Evolutionary conservation across 2,888 invertebrate species (phyloP).

Genomic region (Spilosoma lubricipeda): DNA sequence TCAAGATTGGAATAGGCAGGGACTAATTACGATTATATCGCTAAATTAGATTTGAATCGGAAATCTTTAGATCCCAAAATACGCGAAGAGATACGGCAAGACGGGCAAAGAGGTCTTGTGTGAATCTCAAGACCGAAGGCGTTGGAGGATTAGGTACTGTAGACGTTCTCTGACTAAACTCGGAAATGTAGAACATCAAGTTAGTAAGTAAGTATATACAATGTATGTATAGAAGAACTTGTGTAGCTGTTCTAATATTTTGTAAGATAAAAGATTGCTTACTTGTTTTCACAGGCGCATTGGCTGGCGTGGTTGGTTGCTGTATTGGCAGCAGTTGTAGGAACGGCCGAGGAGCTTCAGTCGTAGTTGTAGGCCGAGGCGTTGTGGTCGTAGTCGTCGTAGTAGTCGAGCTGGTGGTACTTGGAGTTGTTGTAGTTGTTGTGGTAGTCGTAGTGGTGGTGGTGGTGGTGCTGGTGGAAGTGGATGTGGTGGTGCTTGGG

Average conservation of each 20-base stretch:
- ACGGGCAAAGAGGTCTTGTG: too few species aligned
- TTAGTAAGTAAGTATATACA: not conserved
- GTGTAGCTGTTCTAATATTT: not conserved
- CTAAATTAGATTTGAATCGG: too few species aligned
- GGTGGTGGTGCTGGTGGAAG: constrained; percentile 69
- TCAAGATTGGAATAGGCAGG: too few species aligned
- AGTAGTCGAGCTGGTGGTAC: constrained; percentile 75
- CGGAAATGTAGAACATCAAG: not conserved
- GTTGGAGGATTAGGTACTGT: too few species aligned
- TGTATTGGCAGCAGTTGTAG: constrained; percentile 80
- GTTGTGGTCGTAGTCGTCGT: constrained; percentile 70
- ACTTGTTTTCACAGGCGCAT: constrained; percentile 68
- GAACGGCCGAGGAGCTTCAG: constrained; percentile 70
- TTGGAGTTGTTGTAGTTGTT: constrained; percentile 74
- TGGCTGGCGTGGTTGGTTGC: constrained; percentile 50
- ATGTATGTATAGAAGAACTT: not conserved
- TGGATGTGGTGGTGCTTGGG: constrained; percentile 69
- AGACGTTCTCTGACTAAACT: not conserved
- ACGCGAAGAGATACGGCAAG: too few species aligned
- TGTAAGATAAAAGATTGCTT: constrained; percentile 21
- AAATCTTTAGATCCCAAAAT: too few species aligned
- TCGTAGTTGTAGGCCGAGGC: constrained; percentile 59
- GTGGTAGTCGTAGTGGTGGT: constrained; percentile 69
- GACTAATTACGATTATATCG: too few species aligned
- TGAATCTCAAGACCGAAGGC: not conserved